Evolutionary conservation across 2,888 invertebrate genomes (phyloP), one percentile per base, ranked within the genome.

Genomic region (Coecobrya sp.): DNA sequence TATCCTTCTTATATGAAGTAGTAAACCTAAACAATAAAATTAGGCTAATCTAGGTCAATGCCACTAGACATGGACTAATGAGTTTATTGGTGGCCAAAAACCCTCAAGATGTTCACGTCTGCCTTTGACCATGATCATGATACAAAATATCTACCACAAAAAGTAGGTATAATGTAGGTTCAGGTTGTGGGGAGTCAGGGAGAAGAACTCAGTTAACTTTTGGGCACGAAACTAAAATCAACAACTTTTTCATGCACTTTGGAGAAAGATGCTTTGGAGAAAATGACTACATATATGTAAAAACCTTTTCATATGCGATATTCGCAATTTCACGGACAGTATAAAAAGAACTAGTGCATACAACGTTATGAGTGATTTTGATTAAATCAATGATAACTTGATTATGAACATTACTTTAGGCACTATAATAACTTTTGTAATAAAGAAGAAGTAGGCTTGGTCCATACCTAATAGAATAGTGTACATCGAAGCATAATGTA

Each of bases 301-400:
- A 22, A 8, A 30, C 62, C 36, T 22, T 79, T n/a, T 45, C 30
- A 0, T 70, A 36, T n/a, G 36, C 16, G n/a, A 30, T 13, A 13
- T 30, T 30, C 25, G n/a, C n/a, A n/a, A n/a, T n/a, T n/a, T n/a
- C n/a, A n/a, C n/a, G n/a, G n/a, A n/a, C n/a, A n/a, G n/a, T n/a
- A n/a, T n/a, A n/a, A n/a, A 55, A 59, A 8, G 55, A 30, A 27
- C 22, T 13, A 59, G 30, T 27, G 19, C 25, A 55, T 42, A 73
- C 8, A 2, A 59, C 30, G 27, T 2, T 4, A 82, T 10, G 84
- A 89, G 76, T 84, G 89, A 89, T 84, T 90, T 90, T 90, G 76
- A 90, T 90, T 90, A 65, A 90, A 90, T 90, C 90, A 90, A 85
- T 79, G 90, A 90, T 90, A 90, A 90, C 90, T 79, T 79, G 90